Conservation (phyloP, 2,888 invertebrate genomes). For the Meandrusa payeni region DNA sequence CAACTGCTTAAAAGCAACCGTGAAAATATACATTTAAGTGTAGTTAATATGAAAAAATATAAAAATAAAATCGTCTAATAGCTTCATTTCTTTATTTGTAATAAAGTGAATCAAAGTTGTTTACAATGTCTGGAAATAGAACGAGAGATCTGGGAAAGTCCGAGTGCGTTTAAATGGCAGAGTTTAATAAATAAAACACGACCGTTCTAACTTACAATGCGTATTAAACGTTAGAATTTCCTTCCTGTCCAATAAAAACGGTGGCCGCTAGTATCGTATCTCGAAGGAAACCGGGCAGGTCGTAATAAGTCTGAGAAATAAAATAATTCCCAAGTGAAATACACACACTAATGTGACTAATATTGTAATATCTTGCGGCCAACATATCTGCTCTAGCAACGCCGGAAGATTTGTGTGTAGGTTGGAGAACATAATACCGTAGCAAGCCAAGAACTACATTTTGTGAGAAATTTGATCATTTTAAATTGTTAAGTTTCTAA, state of each 20-base stretch:
- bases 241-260: conserved; percentile 79
- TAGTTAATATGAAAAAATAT: no score
- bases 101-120: no score
- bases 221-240: conserved; percentile 74
- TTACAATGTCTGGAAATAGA: neutral
- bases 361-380: conserved; percentile 75
- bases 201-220: conserved; percentile 61
- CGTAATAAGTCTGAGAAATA: conserved; percentile 76
- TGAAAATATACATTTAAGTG: no score
- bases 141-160: neutral
- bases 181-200: conserved; percentile 54
- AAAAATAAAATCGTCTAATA: no score
- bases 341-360: conserved; percentile 78
- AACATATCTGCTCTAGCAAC: conserved; percentile 75
- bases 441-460: conserved; percentile 35
- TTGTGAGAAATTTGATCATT: no score
- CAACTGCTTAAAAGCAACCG: no score
- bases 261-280: conserved; percentile 63
- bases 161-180: conserved; percentile 34
- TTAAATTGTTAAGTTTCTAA: no score
- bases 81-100: no score
- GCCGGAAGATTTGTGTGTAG: conserved; percentile 72
- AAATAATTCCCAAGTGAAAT: conserved; percentile 76
- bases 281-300: conserved; percentile 66
- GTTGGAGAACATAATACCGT: conserved; percentile 41